Percentiles rank a stretch among this genome's conserved stretches.
Evolutionary conservation across 1,140 invertebrate species (phyloP).

Genomic region (Drosophila cardini): DNA sequence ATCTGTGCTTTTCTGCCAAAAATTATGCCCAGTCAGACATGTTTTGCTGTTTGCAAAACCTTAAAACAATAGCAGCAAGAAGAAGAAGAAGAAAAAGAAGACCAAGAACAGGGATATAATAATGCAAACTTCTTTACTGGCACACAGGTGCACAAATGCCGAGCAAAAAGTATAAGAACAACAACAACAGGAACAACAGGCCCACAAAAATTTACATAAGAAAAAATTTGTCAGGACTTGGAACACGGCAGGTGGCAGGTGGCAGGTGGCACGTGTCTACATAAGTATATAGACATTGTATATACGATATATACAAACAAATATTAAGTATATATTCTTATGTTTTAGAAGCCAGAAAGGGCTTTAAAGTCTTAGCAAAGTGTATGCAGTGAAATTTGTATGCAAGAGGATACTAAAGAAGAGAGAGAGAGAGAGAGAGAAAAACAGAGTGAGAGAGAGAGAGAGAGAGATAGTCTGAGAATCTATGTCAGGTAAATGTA

Average conservation of each 20-base stretch:
- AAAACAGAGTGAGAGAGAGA: too few relatives aligned
- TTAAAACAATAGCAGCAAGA: conserved; percentile 40
- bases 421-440: neutral
- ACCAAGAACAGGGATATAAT: conserved; percentile 30
- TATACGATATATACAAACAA: conserved; percentile 1
- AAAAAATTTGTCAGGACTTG: conserved; percentile 70
- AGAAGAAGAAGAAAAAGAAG: conserved; percentile 4
- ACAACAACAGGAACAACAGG: conserved; percentile 30
- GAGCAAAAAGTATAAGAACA: conserved; percentile 53
- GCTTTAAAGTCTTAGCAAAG: too few relatives aligned
- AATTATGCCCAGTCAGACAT: conserved; percentile 47
- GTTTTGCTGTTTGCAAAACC: conserved; percentile 52
- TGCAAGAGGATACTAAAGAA: too few relatives aligned
- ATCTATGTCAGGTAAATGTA: conserved; percentile 26
- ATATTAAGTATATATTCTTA: conserved; percentile 19
- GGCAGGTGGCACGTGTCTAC: conserved; percentile 48
- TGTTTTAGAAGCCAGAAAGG: neutral
- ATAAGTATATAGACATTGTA: conserved; percentile 32
- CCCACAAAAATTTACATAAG: conserved; percentile 70
- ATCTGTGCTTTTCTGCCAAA: conserved; percentile 33
- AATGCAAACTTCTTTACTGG: conserved; percentile 43
- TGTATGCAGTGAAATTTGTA: too few relatives aligned
- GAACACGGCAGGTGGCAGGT: conserved; percentile 44
- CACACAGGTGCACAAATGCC: conserved; percentile 69
- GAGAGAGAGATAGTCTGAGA: conserved; percentile 17